Conservation (phyloP, 2,113 vertebrate species). For the Cyprinus carpio region DNA sequence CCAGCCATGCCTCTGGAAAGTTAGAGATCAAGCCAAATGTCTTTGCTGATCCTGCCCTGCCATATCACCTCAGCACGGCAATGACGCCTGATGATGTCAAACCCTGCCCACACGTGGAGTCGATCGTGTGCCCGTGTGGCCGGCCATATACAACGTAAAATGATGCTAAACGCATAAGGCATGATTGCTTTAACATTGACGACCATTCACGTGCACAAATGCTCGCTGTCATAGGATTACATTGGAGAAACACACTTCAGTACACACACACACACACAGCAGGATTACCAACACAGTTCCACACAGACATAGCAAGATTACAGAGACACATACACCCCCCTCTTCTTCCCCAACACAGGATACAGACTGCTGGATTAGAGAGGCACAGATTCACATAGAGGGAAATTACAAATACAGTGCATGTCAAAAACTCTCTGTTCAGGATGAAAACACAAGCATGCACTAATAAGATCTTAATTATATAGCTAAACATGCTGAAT, state of each 20-base stretch:
- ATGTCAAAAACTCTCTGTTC: slow-evolving; percentile 1
- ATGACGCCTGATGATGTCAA: slow-evolving; percentile 46
- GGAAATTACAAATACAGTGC: slow-evolving; percentile 32
- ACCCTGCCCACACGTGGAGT: slow-evolving; percentile 13
- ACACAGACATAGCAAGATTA: slow-evolving; percentile 58
- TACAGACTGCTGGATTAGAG: slow-evolving; percentile 51
- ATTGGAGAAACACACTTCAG: slow-evolving; percentile 32
- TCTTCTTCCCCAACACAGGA: slow-evolving; percentile 32
- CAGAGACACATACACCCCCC: slow-evolving; percentile 43
- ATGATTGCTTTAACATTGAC: slow-evolving; percentile 23
- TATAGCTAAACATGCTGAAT: background rate
- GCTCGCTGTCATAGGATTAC: slow-evolving; percentile 53
- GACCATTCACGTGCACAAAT: slow-evolving; percentile 45
- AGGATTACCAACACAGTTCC: slow-evolving; percentile 56
- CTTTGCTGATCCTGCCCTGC: slow-evolving; percentile 11
- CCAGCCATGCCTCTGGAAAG: slow-evolving; percentile 31
- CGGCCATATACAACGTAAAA: slow-evolving; percentile 27
- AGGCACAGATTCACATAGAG: slow-evolving; percentile 39
- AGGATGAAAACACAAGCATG: background rate
- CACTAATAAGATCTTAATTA: background rate
- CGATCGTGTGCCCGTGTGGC: slow-evolving; percentile 5
- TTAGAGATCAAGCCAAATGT: slow-evolving; percentile 42
- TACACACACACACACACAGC: slow-evolving; percentile 27
- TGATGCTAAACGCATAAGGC: slow-evolving; percentile 10
- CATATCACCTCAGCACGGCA: slow-evolving; percentile 25